Conservation (phyloP, 2,888 invertebrate genomes). For the Drosophila anceps region DNA sequence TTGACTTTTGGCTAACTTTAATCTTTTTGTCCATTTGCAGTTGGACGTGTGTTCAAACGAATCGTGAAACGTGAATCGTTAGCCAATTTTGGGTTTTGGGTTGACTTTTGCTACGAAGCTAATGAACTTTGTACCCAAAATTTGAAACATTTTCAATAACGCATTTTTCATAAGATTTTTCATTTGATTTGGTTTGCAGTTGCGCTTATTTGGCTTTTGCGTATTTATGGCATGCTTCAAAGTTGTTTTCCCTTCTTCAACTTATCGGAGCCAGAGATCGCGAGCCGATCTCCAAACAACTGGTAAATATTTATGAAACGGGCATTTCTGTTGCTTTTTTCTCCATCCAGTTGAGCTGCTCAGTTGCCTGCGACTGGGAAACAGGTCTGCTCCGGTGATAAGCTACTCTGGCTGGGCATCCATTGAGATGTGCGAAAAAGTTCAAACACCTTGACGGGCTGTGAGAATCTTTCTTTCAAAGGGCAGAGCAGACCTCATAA, state of each 20-base stretch:
- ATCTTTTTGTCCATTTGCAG: conserved; percentile 31
- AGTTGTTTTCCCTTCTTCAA: conserved; percentile 73
- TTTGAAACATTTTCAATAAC: conserved; percentile 49
- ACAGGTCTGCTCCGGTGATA: conserved; percentile 54
- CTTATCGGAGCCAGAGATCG: conserved; percentile 66
- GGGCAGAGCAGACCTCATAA: conserved; percentile 6
- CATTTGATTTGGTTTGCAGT: conserved; percentile 38
- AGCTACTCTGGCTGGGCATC: conserved; percentile 17
- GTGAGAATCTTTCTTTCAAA: conserved; percentile 30
- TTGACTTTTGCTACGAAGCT: conserved; percentile 14
- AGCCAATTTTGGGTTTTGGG: conserved; percentile 43
- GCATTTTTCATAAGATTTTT: conserved; percentile 54
- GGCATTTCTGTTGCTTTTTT: conserved; percentile 36
- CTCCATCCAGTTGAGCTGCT: not conserved
- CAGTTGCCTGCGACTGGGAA: conserved; percentile 23
- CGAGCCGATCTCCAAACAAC: conserved; percentile 33
- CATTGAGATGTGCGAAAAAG: conserved; percentile 61
- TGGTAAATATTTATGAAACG: conserved; percentile 75
- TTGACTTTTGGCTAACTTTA: conserved; percentile 64
- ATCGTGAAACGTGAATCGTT: conserved; percentile 8
- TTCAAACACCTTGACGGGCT: conserved; percentile 58
- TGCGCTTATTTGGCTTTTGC: conserved; percentile 55
- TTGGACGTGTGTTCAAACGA: not conserved
- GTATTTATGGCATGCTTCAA: conserved; percentile 69
- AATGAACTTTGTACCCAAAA: conserved; percentile 52